Evolutionary conservation across 2,113 vertebrate species (phyloP).

Genomic region (Etheostoma cragini): DNA sequence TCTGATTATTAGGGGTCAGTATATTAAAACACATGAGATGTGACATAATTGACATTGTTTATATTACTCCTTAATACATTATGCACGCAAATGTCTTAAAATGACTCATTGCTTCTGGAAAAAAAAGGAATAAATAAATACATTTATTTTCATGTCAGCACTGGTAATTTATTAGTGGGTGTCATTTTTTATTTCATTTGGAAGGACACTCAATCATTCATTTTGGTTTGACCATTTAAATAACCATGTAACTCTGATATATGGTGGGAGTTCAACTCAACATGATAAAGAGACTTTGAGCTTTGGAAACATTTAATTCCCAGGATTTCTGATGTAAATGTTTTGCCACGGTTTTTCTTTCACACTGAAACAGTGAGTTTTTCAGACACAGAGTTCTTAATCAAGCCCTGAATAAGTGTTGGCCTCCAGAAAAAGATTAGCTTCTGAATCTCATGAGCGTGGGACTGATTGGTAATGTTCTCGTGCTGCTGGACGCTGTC

Average conservation of each 20-base stretch:
- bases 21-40: not conserved
- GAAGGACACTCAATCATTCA: conserved; percentile 23
- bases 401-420: not conserved
- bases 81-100: not conserved
- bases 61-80: not conserved
- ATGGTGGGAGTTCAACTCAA: conserved; percentile 18
- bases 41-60: not conserved
- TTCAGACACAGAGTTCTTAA: not conserved
- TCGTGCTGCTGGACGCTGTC: conserved; percentile 21
- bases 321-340: too few species aligned
- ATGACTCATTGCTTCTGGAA: not conserved
- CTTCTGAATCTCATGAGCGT: conserved; percentile 14
- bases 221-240: conserved; percentile 5
- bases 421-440: conserved; percentile 20
- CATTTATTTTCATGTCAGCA: not conserved
- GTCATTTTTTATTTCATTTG: conserved; percentile 24
- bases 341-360: too few species aligned
- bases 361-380: too few species aligned
- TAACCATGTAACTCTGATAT: not conserved
- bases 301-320: not conserved
- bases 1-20: not conserved
- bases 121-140: not conserved
- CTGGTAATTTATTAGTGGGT: not conserved
- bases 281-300: not conserved
- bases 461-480: conserved; percentile 54